These are phyloP conservation scores for Eciton burchellii DNA, from an alignment of 1,140 invertebrate genomes.

Conservation along the genomic window DNA sequence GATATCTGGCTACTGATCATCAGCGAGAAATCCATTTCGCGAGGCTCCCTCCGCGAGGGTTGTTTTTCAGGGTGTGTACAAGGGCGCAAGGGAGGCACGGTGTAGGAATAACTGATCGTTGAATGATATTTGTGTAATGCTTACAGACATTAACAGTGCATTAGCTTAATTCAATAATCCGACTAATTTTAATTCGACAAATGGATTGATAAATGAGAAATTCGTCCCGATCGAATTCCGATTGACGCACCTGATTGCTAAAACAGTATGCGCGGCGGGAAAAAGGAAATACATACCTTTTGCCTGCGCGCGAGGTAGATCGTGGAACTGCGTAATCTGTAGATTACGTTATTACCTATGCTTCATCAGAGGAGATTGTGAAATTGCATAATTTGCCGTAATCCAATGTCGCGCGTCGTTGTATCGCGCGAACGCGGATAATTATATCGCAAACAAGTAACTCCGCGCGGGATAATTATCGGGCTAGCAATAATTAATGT, in stretches of 20 bases:
- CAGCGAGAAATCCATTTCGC: not conserved
- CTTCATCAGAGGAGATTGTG: not conserved
- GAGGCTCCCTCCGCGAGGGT: not conserved
- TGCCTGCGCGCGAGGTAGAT: not conserved
- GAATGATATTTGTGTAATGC: not conserved
- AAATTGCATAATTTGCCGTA: not conserved
- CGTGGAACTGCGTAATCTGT: not conserved
- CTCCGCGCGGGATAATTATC: slow-evolving; percentile 38
- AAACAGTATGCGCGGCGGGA: not conserved
- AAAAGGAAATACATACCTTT: not conserved
- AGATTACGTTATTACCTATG: slow-evolving; percentile 24
- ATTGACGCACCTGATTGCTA: not conserved
- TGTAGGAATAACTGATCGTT: not conserved
- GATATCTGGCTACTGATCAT: not conserved
- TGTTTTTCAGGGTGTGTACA: not conserved
- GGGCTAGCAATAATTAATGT: slow-evolving; percentile 44
- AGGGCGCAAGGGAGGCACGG: not conserved
- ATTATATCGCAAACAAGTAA: slow-evolving; percentile 29
- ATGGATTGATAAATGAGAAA: not conserved
- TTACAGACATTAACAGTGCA: not conserved
- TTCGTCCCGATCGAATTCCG: not conserved
- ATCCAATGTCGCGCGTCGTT: not conserved
- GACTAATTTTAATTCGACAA: not conserved
- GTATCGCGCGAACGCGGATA: slow-evolving; percentile 21
- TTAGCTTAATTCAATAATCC: not conserved